A percentile compares a stretch with the other conserved stretches of the same genome.
These are phyloP conservation scores for Megalurothrips usitatus DNA, from an alignment of 2,888 invertebrate genomes.

Conservation along the genomic window DNA sequence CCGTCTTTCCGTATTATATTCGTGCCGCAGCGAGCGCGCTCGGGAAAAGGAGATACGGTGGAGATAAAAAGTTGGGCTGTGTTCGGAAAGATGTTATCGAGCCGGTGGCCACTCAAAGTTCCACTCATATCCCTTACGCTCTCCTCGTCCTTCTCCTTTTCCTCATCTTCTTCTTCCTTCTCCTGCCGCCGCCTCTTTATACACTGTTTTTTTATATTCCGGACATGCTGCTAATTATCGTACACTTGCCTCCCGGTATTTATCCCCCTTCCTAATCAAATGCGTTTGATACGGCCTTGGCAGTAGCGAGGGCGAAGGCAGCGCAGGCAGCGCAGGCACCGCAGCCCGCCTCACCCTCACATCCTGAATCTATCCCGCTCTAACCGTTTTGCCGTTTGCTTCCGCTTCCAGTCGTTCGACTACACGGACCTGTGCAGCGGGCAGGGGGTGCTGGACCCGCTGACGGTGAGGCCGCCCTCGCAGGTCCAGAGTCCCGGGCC, in stretches of 20 bases:
- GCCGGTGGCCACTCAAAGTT: slow-evolving; percentile 15
- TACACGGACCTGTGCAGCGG: slow-evolving; percentile 83
- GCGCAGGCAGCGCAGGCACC: not conserved
- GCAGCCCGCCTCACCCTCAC: not conserved
- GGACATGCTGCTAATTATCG: slow-evolving; percentile 20
- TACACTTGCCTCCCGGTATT: slow-evolving; percentile 9
- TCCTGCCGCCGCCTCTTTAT: slow-evolving; percentile 31
- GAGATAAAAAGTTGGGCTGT: slow-evolving; percentile 13
- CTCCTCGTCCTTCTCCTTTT: slow-evolving; percentile 27
- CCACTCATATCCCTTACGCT: slow-evolving; percentile 30
- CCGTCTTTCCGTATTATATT: not conserved
- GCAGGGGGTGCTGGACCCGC: slow-evolving; percentile 39
- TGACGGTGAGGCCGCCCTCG: slow-evolving; percentile 37
- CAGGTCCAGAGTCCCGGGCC: slow-evolving; percentile 38
- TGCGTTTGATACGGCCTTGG: not conserved
- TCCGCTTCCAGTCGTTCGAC: slow-evolving; percentile 72
- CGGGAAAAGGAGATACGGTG: slow-evolving; percentile 5
- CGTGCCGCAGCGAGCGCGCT: not conserved
- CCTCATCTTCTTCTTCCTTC: not conserved
- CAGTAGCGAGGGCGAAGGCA: not conserved
- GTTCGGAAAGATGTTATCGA: slow-evolving; percentile 11
- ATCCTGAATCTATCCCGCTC: not conserved
- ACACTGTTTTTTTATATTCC: not conserved
- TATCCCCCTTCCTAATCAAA: slow-evolving; percentile 7
- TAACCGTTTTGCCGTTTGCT: slow-evolving; percentile 34